Evolutionary conservation across 1,140 invertebrate genomes (phyloP).

Genomic region (Reticulitermes speratus): DNA sequence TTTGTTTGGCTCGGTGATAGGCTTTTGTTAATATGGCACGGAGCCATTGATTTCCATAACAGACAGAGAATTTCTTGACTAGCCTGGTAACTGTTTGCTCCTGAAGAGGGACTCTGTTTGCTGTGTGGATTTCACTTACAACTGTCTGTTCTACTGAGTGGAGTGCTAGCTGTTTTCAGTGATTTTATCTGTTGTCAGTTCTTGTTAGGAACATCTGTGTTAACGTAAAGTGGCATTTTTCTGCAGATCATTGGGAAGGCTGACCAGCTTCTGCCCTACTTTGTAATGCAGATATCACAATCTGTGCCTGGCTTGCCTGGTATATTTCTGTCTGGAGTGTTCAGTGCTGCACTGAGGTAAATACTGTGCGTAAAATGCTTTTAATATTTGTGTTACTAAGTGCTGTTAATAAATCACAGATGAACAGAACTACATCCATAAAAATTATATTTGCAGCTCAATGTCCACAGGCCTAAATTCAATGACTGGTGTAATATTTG

Average conservation of each 20-base stretch:
- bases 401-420: background rate
- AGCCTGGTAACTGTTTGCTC: no score
- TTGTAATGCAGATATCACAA: slow-evolving; percentile 71
- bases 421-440: background rate
- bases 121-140: no score
- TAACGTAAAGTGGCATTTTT: background rate
- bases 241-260: slow-evolving; percentile 57
- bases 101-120: no score
- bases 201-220: no score
- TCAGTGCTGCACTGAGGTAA: slow-evolving; percentile 70
- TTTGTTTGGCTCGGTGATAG: no score
- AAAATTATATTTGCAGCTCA: slow-evolving; percentile 56
- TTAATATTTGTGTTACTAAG: background rate
- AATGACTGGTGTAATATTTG: slow-evolving; percentile 77
- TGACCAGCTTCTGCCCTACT: slow-evolving; percentile 67
- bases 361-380: background rate
- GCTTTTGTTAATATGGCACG: no score
- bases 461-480: slow-evolving; percentile 79
- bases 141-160: no score
- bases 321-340: slow-evolving; percentile 73
- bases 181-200: no score
- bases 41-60: no score
- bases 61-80: no score
- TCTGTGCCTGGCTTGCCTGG: slow-evolving; percentile 68
- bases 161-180: no score